phyloP scores from a whole-genome alignment of 2,797 vertebrate genomes.

The Enteromius unitaeniatus region DNA sequence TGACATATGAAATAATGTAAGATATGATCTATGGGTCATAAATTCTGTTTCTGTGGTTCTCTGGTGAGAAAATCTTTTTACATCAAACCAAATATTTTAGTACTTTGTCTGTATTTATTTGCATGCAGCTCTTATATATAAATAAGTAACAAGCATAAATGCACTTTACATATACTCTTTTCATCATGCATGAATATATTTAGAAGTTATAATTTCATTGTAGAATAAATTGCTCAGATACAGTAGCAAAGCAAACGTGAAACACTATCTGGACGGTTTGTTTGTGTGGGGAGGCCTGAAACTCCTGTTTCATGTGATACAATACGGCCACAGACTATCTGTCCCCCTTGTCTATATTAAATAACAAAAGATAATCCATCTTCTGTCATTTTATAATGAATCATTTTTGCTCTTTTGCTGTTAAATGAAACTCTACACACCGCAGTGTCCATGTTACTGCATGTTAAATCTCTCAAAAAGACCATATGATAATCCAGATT shows the following conservation, averaged over 20 bases:
- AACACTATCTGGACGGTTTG: conserved; percentile 22
- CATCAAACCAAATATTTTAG: too few relatives aligned
- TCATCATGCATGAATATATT: not conserved
- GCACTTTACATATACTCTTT: not conserved
- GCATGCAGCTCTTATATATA: not conserved
- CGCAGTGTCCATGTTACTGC: too few relatives aligned
- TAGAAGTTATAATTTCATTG: not conserved
- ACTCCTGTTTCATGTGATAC: conserved; percentile 32
- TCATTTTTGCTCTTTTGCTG: conserved; percentile 15
- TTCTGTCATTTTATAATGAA: conserved; percentile 12
- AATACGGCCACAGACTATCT: conserved; percentile 29
- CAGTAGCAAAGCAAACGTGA: not conserved
- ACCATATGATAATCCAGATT: conserved; percentile 7
- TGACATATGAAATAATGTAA: not conserved
- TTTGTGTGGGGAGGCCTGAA: conserved; percentile 21
- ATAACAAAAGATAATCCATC: conserved; percentile 25
- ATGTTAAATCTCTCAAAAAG: conserved; percentile 7
- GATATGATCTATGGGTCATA: too few relatives aligned
- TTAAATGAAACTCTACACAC: not conserved
- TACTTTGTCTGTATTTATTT: not conserved
- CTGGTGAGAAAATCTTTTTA: not conserved
- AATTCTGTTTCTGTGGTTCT: not conserved
- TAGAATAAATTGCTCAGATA: not conserved
- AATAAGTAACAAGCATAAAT: not conserved
- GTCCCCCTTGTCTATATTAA: conserved; percentile 12